Percentiles rank a stretch among this genome's conserved stretches.
Conservation (phyloP, 2,888 invertebrate genomes). For the Eristalis intricaria region DNA sequence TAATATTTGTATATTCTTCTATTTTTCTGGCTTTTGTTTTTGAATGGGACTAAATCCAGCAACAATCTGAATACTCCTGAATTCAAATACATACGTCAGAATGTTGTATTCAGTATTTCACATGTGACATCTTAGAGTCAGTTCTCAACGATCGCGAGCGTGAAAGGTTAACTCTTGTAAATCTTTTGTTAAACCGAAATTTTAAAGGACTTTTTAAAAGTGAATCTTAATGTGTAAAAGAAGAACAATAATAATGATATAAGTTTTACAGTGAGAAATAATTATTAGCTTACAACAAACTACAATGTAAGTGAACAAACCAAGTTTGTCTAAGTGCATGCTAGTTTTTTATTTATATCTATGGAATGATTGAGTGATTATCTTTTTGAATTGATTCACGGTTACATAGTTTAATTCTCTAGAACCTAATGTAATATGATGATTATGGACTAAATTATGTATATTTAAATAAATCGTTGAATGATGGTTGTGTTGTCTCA, state of each 20-base stretch:
- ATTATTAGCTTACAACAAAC: background rate
- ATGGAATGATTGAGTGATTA: background rate
- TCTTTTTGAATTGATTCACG: background rate
- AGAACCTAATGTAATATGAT: background rate
- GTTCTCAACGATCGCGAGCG: background rate
- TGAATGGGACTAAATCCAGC: background rate
- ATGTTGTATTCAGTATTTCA: background rate
- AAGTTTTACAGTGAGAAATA: background rate
- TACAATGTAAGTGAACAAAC: background rate
- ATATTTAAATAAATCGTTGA: too few relatives aligned
- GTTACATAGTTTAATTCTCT: background rate
- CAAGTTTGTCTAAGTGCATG: background rate
- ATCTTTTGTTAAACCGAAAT: background rate
- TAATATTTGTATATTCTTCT: background rate
- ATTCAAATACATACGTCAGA: background rate
- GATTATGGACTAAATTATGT: too few relatives aligned
- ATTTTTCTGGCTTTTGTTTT: background rate
- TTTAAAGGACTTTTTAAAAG: background rate
- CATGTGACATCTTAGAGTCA: background rate
- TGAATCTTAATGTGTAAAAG: background rate
- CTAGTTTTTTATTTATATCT: background rate
- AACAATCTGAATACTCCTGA: background rate
- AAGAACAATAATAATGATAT: background rate
- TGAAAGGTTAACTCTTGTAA: slow-evolving; percentile 8
- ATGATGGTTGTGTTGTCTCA: too few relatives aligned